Evolutionary conservation across 2,888 invertebrate genomes (phyloP).

Genomic region (Athetis lepigone): DNA sequence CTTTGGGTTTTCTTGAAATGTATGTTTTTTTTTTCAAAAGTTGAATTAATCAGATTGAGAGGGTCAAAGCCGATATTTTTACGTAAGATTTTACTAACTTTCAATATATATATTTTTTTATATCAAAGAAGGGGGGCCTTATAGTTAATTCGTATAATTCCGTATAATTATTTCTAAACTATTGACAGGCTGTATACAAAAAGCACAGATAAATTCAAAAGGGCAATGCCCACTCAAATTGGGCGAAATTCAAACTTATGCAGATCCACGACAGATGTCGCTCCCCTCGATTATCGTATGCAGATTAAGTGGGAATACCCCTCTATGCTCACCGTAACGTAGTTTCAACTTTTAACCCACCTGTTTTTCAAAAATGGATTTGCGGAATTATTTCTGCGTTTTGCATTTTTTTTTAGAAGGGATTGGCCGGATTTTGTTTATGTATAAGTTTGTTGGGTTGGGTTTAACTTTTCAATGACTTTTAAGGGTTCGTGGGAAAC

Average conservation of each 20-base stretch:
- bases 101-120: too few species aligned
- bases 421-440: constrained; percentile 5
- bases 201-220: constrained; percentile 82
- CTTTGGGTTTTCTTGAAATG: too few species aligned
- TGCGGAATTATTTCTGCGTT: constrained; percentile 44
- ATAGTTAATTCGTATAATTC: too few species aligned
- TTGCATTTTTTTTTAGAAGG: constrained; percentile 15
- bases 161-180: neutral
- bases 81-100: too few species aligned
- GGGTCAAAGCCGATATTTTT: too few species aligned
- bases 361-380: constrained; percentile 68
- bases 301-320: constrained; percentile 82
- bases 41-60: too few species aligned
- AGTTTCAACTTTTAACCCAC: constrained; percentile 71
- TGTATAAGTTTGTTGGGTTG: constrained; percentile 2
- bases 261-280: constrained; percentile 87
- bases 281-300: constrained; percentile 85
- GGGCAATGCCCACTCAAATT: constrained; percentile 80
- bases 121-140: too few species aligned
- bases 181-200: constrained; percentile 60
- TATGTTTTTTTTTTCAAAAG: too few species aligned
- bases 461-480: neutral
- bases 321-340: constrained; percentile 72
- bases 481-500: too few species aligned
- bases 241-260: constrained; percentile 87